These are phyloP conservation scores for Rugalucina vietnamica DNA, from an alignment of 2,888 invertebrate species.

Conservation along the genomic window DNA sequence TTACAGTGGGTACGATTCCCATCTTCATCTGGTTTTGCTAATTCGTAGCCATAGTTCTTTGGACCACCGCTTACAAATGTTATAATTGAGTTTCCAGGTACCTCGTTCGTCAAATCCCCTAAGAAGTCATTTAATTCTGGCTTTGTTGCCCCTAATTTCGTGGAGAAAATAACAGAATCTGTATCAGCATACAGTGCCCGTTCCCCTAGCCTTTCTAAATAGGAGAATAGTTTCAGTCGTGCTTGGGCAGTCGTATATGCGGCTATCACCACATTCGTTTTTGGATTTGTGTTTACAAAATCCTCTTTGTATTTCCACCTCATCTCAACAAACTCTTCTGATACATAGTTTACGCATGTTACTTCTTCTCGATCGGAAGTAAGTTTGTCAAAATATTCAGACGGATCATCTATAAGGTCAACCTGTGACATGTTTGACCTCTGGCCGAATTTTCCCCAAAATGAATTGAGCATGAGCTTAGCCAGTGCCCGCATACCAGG, in stretches of 20 bases:
- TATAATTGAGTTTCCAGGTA: not conserved
- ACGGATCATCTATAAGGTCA: constrained; percentile 24
- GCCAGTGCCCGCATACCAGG: constrained; percentile 46
- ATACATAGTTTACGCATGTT: not conserved
- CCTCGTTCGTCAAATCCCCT: not conserved
- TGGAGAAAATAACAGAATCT: not conserved
- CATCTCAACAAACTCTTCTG: not conserved
- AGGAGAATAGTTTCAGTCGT: not conserved
- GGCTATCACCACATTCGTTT: not conserved
- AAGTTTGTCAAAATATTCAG: no score
- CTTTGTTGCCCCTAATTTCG: not conserved
- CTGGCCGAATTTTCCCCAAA: constrained; percentile 64
- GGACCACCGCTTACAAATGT: not conserved
- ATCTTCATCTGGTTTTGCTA: not conserved
- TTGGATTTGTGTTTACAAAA: not conserved
- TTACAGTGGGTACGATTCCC: not conserved
- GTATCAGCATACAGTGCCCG: not conserved
- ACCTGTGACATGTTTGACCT: constrained; percentile 38
- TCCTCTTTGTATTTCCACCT: not conserved
- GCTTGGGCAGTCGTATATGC: not conserved
- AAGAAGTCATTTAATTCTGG: not conserved
- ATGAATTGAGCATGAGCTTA: constrained; percentile 56
- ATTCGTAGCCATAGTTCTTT: not conserved
- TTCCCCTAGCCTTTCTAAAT: not conserved
- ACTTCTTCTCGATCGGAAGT: no score